These are phyloP conservation scores for Amphimallon solstitiale DNA, from an alignment of 2,888 invertebrate genomes.

Conservation along the genomic window DNA sequence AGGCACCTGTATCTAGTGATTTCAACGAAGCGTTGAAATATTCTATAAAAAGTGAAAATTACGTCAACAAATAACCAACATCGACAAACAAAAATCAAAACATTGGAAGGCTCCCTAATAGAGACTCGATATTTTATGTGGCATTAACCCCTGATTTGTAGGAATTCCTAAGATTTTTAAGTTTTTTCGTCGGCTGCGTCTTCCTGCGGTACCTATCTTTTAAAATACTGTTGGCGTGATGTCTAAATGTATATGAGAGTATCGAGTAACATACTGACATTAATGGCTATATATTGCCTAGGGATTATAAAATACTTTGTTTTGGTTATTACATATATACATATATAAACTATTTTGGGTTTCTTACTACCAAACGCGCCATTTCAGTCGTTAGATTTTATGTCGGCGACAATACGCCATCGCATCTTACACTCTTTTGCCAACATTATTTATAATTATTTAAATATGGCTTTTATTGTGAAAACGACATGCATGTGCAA, in stretches of 20 bases:
- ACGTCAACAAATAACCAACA: conserved; percentile 5
- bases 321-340: conserved; percentile 40
- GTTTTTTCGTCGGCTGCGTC: conserved; percentile 45
- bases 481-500: too few relatives aligned
- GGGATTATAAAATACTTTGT: conserved; percentile 44
- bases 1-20: neutral
- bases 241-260: conserved; percentile 52
- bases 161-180: conserved; percentile 54
- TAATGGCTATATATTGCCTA: conserved; percentile 52
- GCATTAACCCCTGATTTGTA: conserved; percentile 57
- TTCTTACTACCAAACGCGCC: neutral
- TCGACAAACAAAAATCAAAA: conserved; percentile 27
- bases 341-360: conserved; percentile 35
- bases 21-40: neutral
- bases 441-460: too few relatives aligned
- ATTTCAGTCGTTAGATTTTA: neutral
- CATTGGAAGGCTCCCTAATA: conserved; percentile 45
- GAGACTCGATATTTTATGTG: conserved; percentile 54
- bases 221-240: conserved; percentile 49
- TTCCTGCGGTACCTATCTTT: conserved; percentile 41
- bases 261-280: conserved; percentile 53
- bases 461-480: too few relatives aligned
- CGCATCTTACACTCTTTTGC: too few relatives aligned
- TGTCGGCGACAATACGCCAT: too few relatives aligned
- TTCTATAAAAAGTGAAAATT: neutral